A percentile compares a stretch with the other conserved stretches of the same genome.
These are phyloP conservation scores for Emberiza fucata DNA, from an alignment of 2,113 vertebrate species.

Conservation along the genomic window DNA sequence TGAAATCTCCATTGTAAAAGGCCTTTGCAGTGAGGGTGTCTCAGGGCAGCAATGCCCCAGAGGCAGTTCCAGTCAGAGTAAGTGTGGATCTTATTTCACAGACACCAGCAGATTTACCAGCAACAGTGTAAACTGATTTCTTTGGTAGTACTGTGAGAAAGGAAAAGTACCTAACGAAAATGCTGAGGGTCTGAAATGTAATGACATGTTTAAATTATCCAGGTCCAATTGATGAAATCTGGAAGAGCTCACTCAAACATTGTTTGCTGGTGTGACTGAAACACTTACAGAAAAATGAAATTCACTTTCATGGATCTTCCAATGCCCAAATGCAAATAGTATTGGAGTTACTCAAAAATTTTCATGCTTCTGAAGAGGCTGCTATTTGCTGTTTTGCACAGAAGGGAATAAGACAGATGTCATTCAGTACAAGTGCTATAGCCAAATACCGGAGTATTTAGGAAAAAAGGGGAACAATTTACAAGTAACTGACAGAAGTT, in stretches of 20 bases:
- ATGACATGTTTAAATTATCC: neutral
- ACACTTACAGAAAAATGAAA: neutral
- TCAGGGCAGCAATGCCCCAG: neutral
- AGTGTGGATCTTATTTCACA: neutral
- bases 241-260: neutral
- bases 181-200: neutral
- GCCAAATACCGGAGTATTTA: neutral
- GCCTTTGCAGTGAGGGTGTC: neutral
- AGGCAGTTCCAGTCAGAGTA: neutral
- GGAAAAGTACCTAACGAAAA: neutral
- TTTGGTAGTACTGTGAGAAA: neutral
- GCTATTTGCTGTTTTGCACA: neutral
- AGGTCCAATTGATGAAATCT: neutral
- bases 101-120: neutral
- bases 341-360: neutral
- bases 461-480: neutral
- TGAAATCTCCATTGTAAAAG: neutral
- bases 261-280: neutral
- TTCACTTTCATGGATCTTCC: neutral
- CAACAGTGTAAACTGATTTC: neutral
- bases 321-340: neutral
- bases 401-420: neutral
- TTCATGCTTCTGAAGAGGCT: neutral
- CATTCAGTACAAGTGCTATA: neutral
- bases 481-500: neutral